Base-by-base conservation (phyloP, 2,797 vertebrate species). In the Coilia nasus region DNA sequence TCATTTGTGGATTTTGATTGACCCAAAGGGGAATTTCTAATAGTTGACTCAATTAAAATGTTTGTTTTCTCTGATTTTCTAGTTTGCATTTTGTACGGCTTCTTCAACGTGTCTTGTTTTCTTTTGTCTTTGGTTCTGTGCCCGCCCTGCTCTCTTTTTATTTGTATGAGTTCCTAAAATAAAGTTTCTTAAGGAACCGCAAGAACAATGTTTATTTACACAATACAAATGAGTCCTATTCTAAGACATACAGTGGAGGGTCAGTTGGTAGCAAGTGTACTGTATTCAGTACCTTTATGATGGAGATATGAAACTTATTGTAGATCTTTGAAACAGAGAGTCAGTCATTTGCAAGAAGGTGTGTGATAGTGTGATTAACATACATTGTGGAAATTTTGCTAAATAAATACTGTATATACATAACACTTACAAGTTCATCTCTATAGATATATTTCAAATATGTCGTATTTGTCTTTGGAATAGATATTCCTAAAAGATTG, bases 121-220 rank as follows among this genome's bases (percentile, higher is more conserved):
- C 71, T 78, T 78, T 17, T 15, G 25, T 25, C 28, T 71, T 71
- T 71, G 64, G 64, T 71, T 17, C 25, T 71, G 28, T 44, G 71
- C 35, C 71, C 17, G 35, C 15, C 10, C 71, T 78, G 71, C 35
- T 17, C 19, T 21, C 71, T 78, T 78, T 78, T 44, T 21, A 44
- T 78, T 78, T 78, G 21, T 1, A 78, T 44, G 71, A 78, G 71
- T 19, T 78, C 35, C 31, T 41, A 71, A 71, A 71, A 71, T 71
- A 71, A 71, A 35, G 67, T 71, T 71, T 19, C 14, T 71, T 14
- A 35, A 31, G 28, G 67, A 71, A 71, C 31, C 67, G 19, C 67
- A 71, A 35, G 71, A 31, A 7, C 35, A 78, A 31, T 78, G 35
- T 17, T 44, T 78, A 41, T 41, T 78, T 15, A 78, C 71, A 41